Evolutionary conservation across 1,140 invertebrate species (phyloP).

Genomic region (Pogonomyrmex barbatus): DNA sequence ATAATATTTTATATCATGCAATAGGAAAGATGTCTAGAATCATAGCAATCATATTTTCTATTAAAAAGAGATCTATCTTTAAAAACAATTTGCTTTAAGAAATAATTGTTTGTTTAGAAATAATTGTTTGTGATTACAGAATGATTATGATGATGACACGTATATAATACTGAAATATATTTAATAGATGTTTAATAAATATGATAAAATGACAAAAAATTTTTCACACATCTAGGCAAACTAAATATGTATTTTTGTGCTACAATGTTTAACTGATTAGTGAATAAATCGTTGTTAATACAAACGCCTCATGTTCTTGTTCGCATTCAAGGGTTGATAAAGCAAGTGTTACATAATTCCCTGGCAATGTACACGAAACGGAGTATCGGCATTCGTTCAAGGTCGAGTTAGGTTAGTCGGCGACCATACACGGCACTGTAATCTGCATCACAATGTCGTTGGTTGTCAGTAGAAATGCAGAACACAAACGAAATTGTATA

Average conservation of each 20-base stretch:
- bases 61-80: not conserved
- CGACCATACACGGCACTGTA: constrained; percentile 26
- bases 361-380: constrained; percentile 41
- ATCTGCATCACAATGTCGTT: constrained; percentile 67
- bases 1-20: not conserved
- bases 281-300: not conserved
- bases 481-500: constrained; percentile 29
- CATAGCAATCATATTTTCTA: not conserved
- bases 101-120: not conserved
- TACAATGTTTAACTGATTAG: not conserved
- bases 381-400: constrained; percentile 65
- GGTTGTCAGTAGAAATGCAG: constrained; percentile 49
- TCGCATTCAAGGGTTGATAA: constrained; percentile 67
- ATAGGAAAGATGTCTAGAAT: not conserved
- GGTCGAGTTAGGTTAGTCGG: constrained; percentile 32
- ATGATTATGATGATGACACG: not conserved
- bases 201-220: not conserved
- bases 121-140: not conserved
- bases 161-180: not conserved
- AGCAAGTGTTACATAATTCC: constrained; percentile 64
- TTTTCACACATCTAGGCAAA: not conserved
- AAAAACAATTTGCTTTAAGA: not conserved
- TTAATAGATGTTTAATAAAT: not conserved
- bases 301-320: constrained; percentile 10
- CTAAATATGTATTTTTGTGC: not conserved